Evolutionary conservation across 35 echinoderm and acorn worm genomes (phyloP).

Genomic region (Ophioderma brevispina): DNA sequence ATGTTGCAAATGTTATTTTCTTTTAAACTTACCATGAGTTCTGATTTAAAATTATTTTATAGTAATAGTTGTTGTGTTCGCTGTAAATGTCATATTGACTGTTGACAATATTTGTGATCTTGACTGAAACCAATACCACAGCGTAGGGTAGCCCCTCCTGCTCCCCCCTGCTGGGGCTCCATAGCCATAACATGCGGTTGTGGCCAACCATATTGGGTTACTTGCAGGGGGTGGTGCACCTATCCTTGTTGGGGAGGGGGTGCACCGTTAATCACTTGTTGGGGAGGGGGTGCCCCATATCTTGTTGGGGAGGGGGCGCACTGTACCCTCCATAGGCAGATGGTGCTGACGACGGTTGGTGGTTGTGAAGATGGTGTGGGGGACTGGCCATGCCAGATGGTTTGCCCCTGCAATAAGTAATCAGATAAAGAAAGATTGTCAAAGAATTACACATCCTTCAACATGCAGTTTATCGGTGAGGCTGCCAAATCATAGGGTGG

Average conservation of each 20-base stretch:
- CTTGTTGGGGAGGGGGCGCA: conserved; percentile 50
- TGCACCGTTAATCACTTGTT: conserved; percentile 50
- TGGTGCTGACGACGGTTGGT: neutral
- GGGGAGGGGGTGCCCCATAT: conserved; percentile 34
- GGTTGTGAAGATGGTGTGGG: neutral
- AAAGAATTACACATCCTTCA: too few relatives aligned
- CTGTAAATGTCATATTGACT: too few relatives aligned
- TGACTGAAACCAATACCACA: conserved; percentile 91
- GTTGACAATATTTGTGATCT: neutral
- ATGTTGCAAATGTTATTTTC: too few relatives aligned
- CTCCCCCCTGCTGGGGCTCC: conserved; percentile 5
- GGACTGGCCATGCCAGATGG: neutral
- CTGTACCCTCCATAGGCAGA: conserved; percentile 21
- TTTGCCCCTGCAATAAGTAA: neutral
- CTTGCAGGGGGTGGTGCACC: neutral
- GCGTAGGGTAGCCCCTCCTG: conserved; percentile 50
- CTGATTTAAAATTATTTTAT: too few relatives aligned
- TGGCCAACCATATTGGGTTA: neutral
- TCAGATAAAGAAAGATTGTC: neutral
- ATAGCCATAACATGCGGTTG: conserved; percentile 16
- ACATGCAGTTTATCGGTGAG: too few relatives aligned
- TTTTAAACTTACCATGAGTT: too few relatives aligned
- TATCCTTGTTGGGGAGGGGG: conserved; percentile 34
- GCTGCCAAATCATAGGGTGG: too few relatives aligned
- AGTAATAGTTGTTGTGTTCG: too few relatives aligned